Conservation (phyloP, 2,888 invertebrate genomes). For the Epistrophe eligans region DNA sequence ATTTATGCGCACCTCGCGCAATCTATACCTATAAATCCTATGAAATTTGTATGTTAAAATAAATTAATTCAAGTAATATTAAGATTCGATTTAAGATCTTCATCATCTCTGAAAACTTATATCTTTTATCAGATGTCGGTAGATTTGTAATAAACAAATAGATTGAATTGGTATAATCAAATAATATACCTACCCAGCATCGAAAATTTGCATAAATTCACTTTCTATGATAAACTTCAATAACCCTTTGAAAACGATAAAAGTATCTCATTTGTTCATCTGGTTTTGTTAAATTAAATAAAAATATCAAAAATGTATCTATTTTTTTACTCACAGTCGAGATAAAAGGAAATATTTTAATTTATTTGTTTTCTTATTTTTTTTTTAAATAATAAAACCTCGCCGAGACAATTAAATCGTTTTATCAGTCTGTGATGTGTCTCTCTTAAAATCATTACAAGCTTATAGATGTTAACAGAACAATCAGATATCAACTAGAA, state of each 20-base stretch:
- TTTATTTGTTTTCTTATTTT: constrained; percentile 1
- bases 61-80: not conserved
- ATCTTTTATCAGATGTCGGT: not conserved
- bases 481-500: constrained; percentile 42
- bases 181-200: not conserved
- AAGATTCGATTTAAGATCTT: not conserved
- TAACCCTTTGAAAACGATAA: not conserved
- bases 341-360: constrained; percentile 28
- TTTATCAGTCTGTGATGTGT: constrained; percentile 25
- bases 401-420: constrained; percentile 20
- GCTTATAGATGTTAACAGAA: not conserved
- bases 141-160: not conserved
- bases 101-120: not conserved
- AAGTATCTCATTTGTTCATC: too few species aligned
- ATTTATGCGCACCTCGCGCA: not conserved
- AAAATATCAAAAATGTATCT: constrained; percentile 37
- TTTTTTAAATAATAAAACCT: constrained; percentile 17
- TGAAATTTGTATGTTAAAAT: not conserved
- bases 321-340: constrained; percentile 20
- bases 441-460: constrained; percentile 8
- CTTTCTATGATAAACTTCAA: constrained; percentile 11
- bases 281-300: too few species aligned
- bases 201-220: not conserved
- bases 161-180: not conserved
- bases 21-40: not conserved